Base-by-base conservation (phyloP, 2,113 vertebrate species). In the Sarotherodon lohbergeri region DNA sequence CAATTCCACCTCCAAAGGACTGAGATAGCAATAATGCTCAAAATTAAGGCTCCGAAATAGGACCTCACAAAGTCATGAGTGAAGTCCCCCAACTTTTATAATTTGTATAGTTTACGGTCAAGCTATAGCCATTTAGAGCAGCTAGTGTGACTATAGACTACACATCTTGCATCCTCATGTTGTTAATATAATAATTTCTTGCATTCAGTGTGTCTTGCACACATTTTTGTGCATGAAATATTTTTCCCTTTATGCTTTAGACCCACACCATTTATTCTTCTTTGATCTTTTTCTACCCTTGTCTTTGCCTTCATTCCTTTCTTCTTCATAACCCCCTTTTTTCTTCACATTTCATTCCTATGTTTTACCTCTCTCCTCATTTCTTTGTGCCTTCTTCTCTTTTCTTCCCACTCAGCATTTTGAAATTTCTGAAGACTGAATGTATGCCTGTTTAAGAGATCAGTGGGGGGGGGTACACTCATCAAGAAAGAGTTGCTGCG, bases 401-500 rank as follows among this genome's bases (percentile, higher is more conserved):
- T 86, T 91, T 92, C 93, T 90, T 91, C 81, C 68, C 92, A 66
- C 93, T 92, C 92, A 80, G 43, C 73, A 81, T 82, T 82, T 68
- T 76, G 14, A 10, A 86, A 86, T 95, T 86, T 66, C 73, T 93
- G 90, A 92, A 92, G 88, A 91, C 84, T 82, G 89, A 88, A 87
- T 50, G 81, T 80, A 61, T 27, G 73, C 89, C 89, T 27, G 50
- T 87, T 92, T 94, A 95, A 89, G 66, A 81, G 63, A 86, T 12
- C 19, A 9, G 39, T 22, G 63, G 12, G 27, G 73, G n/a, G 68
- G n/a, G 39, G 63, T 86, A 61, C 90, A 91, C 94, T 95, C 85
- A 83, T 94, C 93, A 94, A 87, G 82, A 89, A 95, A 95, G 83
- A 94, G 90, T 90, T 87, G 93, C 81, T 88, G 85, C 76, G 78